A percentile compares a stretch with the other conserved stretches of the same genome.
phyloP scores from a whole-genome alignment of 2,888 invertebrate genomes.

The Timema podura region DNA sequence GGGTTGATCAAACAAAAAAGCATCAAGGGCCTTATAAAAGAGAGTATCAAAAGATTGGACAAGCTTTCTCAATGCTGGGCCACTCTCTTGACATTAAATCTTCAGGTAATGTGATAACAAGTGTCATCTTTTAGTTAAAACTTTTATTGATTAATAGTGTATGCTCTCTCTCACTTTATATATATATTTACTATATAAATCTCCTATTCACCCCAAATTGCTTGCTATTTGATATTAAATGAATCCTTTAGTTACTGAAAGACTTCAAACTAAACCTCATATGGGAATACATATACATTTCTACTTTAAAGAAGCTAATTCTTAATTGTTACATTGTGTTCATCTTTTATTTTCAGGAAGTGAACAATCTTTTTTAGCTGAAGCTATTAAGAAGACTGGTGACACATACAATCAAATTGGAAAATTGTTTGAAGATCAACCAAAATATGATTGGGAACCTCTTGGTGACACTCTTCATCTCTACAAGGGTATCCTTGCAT shows the following conservation, averaged over 20 bases:
- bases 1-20: constrained; percentile 81
- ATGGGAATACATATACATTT: no score
- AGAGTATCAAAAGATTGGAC: constrained; percentile 88
- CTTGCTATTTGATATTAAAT: no score
- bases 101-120: constrained; percentile 39
- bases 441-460: constrained; percentile 85
- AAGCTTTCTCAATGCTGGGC: constrained; percentile 79
- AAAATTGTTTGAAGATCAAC: constrained; percentile 84
- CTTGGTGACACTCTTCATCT: constrained; percentile 87
- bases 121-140: not conserved
- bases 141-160: no score
- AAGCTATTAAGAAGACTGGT: constrained; percentile 80
- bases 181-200: no score
- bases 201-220: no score
- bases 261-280: no score
- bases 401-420: constrained; percentile 88
- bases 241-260: no score
- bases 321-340: no score
- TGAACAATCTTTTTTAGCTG: constrained; percentile 50
- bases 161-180: no score
- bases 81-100: constrained; percentile 72
- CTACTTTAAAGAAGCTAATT: no score
- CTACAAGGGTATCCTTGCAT: constrained; percentile 87
- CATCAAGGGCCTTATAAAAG: constrained; percentile 80
- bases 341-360: no score